These are phyloP conservation scores for Copidosoma aretas DNA, from an alignment of 2,888 invertebrate species.

Conservation along the genomic window DNA sequence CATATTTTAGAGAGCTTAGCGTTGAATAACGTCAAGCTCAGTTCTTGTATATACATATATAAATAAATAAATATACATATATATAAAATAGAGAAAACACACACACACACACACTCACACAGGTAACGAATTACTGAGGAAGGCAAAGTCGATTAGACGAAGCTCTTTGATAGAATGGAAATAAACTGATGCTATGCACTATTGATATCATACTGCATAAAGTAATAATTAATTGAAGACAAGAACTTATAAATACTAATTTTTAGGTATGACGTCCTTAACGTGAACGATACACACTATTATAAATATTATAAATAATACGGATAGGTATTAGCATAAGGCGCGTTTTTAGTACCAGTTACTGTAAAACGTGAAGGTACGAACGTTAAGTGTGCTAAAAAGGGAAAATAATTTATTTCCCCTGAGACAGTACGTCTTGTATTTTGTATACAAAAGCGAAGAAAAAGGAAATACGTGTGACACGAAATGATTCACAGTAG, in stretches of 20 bases:
- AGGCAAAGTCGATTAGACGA: constrained; percentile 29
- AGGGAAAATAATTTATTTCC: constrained; percentile 42
- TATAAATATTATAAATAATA: constrained; percentile 52
- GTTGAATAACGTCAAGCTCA: constrained; percentile 29
- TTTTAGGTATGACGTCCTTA: constrained; percentile 49
- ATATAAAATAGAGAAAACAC: constrained; percentile 17
- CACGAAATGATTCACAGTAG: constrained; percentile 18
- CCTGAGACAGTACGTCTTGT: constrained; percentile 57
- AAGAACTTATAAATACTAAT: constrained; percentile 52
- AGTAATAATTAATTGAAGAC: constrained; percentile 38
- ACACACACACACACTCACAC: constrained; percentile 25
- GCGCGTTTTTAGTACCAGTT: constrained; percentile 44
- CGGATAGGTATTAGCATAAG: constrained; percentile 41
- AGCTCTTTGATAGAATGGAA: constrained; percentile 40
- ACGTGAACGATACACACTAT: constrained; percentile 49
- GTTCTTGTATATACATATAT: constrained; percentile 46
- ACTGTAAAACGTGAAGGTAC: constrained; percentile 47
- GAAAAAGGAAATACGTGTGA: constrained; percentile 28
- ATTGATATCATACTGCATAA: constrained; percentile 47
- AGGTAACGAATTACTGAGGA: constrained; percentile 5
- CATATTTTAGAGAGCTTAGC: constrained; percentile 27
- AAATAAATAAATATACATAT: constrained; percentile 14
- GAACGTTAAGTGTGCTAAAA: constrained; percentile 50
- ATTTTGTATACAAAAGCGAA: constrained; percentile 59
- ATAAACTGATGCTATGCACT: constrained; percentile 46